Evolutionary conservation across 2,888 invertebrate species (phyloP).

Genomic region (Aphodius granarius): DNA sequence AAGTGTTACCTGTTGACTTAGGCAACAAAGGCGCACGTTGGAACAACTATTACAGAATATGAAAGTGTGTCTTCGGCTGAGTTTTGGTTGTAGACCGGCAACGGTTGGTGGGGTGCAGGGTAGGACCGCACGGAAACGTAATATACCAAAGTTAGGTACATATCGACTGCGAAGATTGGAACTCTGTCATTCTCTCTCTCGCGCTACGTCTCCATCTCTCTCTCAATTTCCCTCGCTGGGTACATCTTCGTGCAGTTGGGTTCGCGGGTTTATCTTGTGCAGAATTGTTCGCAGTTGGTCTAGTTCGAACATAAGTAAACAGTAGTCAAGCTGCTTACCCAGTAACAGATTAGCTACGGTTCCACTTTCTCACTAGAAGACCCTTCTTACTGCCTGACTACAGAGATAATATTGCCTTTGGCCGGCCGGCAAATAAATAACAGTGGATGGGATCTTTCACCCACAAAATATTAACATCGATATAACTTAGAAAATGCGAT

Average conservation of each 20-base stretch:
- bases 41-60: constrained; percentile 9
- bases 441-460: not conserved
- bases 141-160: constrained; percentile 7
- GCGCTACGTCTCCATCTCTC: not conserved
- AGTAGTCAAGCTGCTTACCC: constrained; percentile 42
- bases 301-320: constrained; percentile 40
- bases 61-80: constrained; percentile 12
- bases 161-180: constrained; percentile 4
- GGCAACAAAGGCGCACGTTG: not conserved
- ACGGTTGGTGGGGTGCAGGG: not conserved
- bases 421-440: constrained; percentile 2
- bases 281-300: constrained; percentile 19
- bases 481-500: not conserved
- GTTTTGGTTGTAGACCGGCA: not conserved
- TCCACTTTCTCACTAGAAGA: constrained; percentile 30
- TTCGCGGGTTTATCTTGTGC: constrained; percentile 20
- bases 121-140: not conserved
- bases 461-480: not conserved
- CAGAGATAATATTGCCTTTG: constrained; percentile 14
- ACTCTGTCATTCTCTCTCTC: too few species aligned
- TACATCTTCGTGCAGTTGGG: not conserved
- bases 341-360: constrained; percentile 41
- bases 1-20: constrained; percentile 17
- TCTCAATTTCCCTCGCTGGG: not conserved
- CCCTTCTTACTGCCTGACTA: not conserved